Conservation (phyloP, 2,888 invertebrate species). For the Hirtodrosophila histrioides region DNA sequence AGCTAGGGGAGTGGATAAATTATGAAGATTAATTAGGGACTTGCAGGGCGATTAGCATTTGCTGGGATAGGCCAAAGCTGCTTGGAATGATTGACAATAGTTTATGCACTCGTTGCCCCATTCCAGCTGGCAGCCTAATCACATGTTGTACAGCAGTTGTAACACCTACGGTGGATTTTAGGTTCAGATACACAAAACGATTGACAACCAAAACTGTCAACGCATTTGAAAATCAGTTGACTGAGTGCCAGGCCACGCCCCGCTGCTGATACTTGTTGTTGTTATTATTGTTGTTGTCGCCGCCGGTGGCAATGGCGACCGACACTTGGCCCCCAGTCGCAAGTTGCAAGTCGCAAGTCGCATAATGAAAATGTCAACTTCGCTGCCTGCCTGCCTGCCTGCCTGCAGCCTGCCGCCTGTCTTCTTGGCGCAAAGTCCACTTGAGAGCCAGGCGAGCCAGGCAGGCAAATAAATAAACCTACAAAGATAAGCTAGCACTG, state of each 20-base stretch:
- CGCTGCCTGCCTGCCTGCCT: constrained; percentile 24
- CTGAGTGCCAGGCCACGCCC: constrained; percentile 61
- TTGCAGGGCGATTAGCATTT: background rate
- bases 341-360: constrained; percentile 59
- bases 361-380: constrained; percentile 76
- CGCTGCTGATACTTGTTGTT: constrained; percentile 15
- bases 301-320: constrained; percentile 66
- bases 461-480: constrained; percentile 40
- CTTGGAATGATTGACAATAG: constrained; percentile 28
- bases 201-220: constrained; percentile 73
- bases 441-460: constrained; percentile 26
- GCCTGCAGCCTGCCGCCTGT: constrained; percentile 16
- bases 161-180: constrained; percentile 50
- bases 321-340: constrained; percentile 61
- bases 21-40: no score
- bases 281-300: constrained; percentile 34
- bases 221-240: constrained; percentile 70
- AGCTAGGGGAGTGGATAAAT: no score
- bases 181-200: constrained; percentile 61
- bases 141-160: constrained; percentile 44
- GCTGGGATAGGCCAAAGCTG: constrained; percentile 8
- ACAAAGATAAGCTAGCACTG: background rate
- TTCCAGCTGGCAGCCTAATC: constrained; percentile 65
- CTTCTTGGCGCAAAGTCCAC: constrained; percentile 56
- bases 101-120: constrained; percentile 28